phyloP scores from a whole-genome alignment of 2,888 invertebrate genomes.

The Tetrapedia diversipes region DNA sequence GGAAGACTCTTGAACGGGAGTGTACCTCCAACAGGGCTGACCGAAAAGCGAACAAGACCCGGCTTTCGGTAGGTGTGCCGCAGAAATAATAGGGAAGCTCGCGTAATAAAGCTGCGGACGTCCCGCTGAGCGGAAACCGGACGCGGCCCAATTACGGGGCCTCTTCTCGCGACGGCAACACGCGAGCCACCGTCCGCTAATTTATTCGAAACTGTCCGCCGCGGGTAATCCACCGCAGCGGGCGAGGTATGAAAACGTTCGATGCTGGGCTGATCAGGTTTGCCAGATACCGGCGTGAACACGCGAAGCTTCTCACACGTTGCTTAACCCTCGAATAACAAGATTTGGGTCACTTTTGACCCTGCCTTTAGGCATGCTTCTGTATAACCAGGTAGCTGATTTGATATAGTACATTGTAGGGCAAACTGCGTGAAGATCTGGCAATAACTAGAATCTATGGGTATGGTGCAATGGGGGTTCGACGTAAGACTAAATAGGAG shows the following conservation, averaged over 20 bases:
- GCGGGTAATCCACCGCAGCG: slow-evolving; percentile 27
- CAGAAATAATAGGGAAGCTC: slow-evolving; percentile 66
- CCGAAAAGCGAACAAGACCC: background rate
- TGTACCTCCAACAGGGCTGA: too few species aligned
- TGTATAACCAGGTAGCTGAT: too few species aligned
- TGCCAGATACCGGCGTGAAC: background rate
- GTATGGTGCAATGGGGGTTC: too few species aligned
- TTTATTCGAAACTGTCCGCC: slow-evolving; percentile 52
- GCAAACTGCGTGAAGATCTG: too few species aligned
- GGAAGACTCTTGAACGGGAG: too few species aligned
- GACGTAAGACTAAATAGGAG: too few species aligned
- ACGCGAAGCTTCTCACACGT: slow-evolving; percentile 9
- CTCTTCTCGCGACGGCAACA: slow-evolving; percentile 43
- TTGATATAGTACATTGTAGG: too few species aligned
- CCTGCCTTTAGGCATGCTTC: too few species aligned
- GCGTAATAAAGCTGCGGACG: slow-evolving; percentile 69
- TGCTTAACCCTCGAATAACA: too few species aligned
- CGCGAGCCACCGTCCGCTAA: slow-evolving; percentile 45
- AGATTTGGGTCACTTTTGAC: too few species aligned
- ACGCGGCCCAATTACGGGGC: slow-evolving; percentile 62
- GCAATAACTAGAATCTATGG: too few species aligned
- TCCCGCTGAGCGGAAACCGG: slow-evolving; percentile 69
- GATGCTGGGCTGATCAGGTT: slow-evolving; percentile 21
- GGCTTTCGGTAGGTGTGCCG: slow-evolving; percentile 61
- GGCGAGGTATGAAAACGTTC: slow-evolving; percentile 22